Evolutionary conservation across 2,888 invertebrate species (phyloP).

Genomic region (Dicycla oo): DNA sequence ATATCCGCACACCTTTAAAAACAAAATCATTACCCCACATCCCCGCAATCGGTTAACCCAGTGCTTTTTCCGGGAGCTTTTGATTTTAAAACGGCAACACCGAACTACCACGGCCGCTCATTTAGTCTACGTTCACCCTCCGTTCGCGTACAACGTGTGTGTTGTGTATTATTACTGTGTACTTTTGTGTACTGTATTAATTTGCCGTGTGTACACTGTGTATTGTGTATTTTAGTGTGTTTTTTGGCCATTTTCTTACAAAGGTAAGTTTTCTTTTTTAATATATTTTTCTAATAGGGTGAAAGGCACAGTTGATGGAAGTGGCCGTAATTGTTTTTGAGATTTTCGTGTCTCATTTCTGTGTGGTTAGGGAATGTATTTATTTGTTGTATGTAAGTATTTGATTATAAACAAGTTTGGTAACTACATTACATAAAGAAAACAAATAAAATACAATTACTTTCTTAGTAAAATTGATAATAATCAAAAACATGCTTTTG

Average conservation of each 20-base stretch:
- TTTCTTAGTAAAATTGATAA: conserved; percentile 8
- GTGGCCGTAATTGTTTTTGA: conserved; percentile 16
- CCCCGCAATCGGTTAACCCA: conserved; percentile 13
- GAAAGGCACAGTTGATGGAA: neutral
- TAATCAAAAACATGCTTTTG: neutral
- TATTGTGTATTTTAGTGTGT: conserved; percentile 54
- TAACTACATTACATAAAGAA: neutral
- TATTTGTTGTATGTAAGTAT: conserved; percentile 23
- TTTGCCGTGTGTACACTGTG: conserved; percentile 58
- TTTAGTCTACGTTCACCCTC: conserved; percentile 56
- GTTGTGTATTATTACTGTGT: conserved; percentile 43
- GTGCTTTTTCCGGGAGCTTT: conserved; percentile 60
- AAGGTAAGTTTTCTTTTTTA: conserved; percentile 52
- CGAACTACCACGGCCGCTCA: conserved; percentile 39
- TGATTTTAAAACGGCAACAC: conserved; percentile 44
- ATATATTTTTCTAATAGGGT: neutral
- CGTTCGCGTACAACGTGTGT: conserved; percentile 45
- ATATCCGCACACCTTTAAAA: too few relatives aligned
- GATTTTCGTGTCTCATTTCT: conserved; percentile 32
- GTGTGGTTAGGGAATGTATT: conserved; percentile 18
- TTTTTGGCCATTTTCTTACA: conserved; percentile 46
- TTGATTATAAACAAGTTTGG: conserved; percentile 26
- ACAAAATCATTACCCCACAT: conserved; percentile 1
- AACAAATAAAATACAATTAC: neutral
- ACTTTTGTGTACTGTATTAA: conserved; percentile 60